Percentiles rank a stretch among this genome's conserved stretches.
phyloP scores from a whole-genome alignment of 2,113 vertebrate genomes.

The Nothoprocta perdicaria region DNA sequence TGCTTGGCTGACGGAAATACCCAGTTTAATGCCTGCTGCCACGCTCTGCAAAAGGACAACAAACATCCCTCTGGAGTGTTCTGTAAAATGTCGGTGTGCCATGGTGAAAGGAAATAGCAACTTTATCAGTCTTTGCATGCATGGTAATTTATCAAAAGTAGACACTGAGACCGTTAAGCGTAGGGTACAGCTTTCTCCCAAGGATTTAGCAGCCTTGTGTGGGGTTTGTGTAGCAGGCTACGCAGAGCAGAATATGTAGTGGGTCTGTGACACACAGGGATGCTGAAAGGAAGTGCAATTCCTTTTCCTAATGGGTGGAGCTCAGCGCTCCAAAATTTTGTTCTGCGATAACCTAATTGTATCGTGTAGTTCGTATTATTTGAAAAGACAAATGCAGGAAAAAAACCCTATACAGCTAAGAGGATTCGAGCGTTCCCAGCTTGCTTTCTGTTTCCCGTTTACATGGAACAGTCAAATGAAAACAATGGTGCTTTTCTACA shows the following conservation, averaged over 20 bases:
- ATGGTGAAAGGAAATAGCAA: not conserved
- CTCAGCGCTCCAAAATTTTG: not conserved
- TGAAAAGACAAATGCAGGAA: conserved; percentile 50
- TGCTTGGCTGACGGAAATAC: not conserved
- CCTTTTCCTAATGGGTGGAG: not conserved
- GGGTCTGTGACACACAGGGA: not conserved
- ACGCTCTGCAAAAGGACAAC: not conserved
- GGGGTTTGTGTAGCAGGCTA: not conserved
- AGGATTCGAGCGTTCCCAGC: not conserved
- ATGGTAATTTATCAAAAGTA: not conserved
- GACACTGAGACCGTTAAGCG: not conserved
- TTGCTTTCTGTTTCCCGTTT: not conserved
- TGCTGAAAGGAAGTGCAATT: not conserved
- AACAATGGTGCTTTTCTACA: conserved; percentile 29
- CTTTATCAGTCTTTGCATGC: not conserved
- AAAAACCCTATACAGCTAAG: not conserved
- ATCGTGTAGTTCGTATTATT: not conserved
- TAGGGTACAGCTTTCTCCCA: not conserved
- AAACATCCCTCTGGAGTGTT: not conserved
- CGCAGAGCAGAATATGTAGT: not conserved
- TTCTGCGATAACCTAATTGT: not conserved
- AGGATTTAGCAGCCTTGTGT: not conserved
- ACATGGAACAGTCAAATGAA: not conserved
- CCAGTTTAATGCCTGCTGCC: not conserved
- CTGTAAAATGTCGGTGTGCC: not conserved